These are phyloP conservation scores for Dynastes grantii DNA, from an alignment of 2,888 invertebrate genomes.

Conservation along the genomic window DNA sequence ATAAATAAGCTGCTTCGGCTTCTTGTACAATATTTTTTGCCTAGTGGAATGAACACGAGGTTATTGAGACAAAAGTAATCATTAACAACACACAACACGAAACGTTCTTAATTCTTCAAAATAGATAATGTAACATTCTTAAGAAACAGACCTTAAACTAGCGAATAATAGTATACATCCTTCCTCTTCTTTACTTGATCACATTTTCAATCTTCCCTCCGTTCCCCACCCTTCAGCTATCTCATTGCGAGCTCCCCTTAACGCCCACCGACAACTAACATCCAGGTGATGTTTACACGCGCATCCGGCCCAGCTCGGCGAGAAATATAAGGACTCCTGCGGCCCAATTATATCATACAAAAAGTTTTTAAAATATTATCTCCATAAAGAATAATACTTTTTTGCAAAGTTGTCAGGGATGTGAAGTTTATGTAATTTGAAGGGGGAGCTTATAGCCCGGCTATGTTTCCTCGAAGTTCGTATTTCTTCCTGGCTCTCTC, in stretches of 20 bases:
- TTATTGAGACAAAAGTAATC: no score
- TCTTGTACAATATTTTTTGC: no score
- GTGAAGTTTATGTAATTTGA: constrained; percentile 25
- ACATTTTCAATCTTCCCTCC: constrained; percentile 23
- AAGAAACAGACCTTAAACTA: no score
- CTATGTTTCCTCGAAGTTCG: background rate
- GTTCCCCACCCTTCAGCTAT: background rate
- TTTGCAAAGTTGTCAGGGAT: constrained; percentile 10
- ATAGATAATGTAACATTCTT: no score
- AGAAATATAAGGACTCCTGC: constrained; percentile 58
- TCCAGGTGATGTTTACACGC: constrained; percentile 56
- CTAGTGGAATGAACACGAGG: no score
- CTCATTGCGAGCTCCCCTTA: background rate
- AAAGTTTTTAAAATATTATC: constrained; percentile 59
- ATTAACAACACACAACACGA: no score
- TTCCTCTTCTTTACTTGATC: background rate
- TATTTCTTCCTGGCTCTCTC: no score
- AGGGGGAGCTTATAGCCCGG: background rate
- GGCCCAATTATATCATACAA: constrained; percentile 59
- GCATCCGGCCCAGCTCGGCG: constrained; percentile 34
- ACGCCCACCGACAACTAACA: constrained; percentile 41
- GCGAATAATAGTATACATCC: background rate
- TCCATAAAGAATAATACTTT: constrained; percentile 46
- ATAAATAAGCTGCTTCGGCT: no score
- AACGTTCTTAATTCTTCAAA: no score